Conservation (phyloP, 1,140 invertebrate species). For the Aradophagus sp. region DNA sequence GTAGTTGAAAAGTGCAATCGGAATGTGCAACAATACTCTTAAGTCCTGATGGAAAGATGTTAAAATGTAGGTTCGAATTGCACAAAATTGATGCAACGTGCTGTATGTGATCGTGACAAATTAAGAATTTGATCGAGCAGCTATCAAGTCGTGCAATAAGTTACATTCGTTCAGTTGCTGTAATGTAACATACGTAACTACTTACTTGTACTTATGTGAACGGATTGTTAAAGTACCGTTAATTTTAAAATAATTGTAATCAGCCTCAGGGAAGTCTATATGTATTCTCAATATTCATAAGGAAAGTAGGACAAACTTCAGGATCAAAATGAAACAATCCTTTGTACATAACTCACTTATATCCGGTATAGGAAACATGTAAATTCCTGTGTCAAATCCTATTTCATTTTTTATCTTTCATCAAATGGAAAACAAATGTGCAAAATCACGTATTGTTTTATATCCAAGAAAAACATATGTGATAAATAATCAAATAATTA, state of each 20-base stretch:
- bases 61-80: slow-evolving; percentile 2
- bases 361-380: slow-evolving; percentile 2
- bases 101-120: slow-evolving; percentile 12
- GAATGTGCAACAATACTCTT: slow-evolving; percentile 56
- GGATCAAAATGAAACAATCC: slow-evolving; percentile 44
- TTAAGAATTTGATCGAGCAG: slow-evolving; percentile 15
- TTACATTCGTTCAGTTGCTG: slow-evolving; percentile 33
- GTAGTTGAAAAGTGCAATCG: slow-evolving; percentile 69
- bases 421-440: background rate
- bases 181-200: slow-evolving; percentile 30
- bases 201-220: slow-evolving; percentile 50
- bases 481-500: too few species aligned
- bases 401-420: background rate
- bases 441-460: too few species aligned
- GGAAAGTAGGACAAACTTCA: slow-evolving; percentile 53
- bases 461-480: too few species aligned
- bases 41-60: slow-evolving; percentile 25
- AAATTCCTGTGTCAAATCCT: too few species aligned
- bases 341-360: slow-evolving; percentile 44
- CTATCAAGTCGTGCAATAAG: slow-evolving; percentile 51
- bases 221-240: slow-evolving; percentile 41
- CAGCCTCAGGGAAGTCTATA: slow-evolving; percentile 73
- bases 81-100: slow-evolving; percentile 3
- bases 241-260: slow-evolving; percentile 69
- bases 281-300: slow-evolving; percentile 64